Evolutionary conservation across 2,797 vertebrate genomes (phyloP).

Genomic region (Syndactyla subalaris): DNA sequence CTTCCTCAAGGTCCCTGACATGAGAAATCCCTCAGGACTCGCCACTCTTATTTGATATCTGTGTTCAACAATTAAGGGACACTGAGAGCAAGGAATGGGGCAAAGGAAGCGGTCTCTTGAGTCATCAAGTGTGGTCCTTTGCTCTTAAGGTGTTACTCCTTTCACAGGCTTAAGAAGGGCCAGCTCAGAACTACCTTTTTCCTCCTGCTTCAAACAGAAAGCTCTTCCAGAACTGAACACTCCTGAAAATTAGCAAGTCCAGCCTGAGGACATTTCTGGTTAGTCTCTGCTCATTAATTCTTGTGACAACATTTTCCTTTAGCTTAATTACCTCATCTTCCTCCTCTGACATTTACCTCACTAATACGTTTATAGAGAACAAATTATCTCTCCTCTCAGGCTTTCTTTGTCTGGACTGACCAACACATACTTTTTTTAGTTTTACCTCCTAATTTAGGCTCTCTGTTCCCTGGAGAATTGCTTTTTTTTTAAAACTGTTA

Average conservation of each 20-base stretch:
- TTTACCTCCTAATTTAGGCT: background rate
- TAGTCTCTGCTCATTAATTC: slow-evolving; percentile 52
- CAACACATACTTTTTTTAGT: background rate
- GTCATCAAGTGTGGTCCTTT: background rate
- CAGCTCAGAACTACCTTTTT: background rate
- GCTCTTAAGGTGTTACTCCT: background rate
- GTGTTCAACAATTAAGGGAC: background rate
- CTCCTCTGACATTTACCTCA: slow-evolving; percentile 56
- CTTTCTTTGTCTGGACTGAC: slow-evolving; percentile 44
- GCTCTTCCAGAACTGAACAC: background rate
- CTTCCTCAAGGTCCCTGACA: slow-evolving; percentile 6
- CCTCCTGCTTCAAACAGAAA: background rate
- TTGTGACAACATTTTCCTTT: slow-evolving; percentile 57
- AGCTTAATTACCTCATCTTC: slow-evolving; percentile 64
- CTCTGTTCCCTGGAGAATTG: background rate
- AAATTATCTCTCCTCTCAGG: slow-evolving; percentile 51
- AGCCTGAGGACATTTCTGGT: slow-evolving; percentile 51
- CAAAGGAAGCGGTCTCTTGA: background rate
- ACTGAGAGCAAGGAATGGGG: background rate
- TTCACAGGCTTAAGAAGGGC: background rate
- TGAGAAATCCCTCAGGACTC: background rate
- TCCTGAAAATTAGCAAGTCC: slow-evolving; percentile 20
- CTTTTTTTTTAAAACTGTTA: background rate
- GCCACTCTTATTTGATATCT: background rate
- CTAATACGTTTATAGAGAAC: slow-evolving; percentile 49